Conservation (phyloP, 2,888 invertebrate genomes). For the Thymelicus lineola region DNA sequence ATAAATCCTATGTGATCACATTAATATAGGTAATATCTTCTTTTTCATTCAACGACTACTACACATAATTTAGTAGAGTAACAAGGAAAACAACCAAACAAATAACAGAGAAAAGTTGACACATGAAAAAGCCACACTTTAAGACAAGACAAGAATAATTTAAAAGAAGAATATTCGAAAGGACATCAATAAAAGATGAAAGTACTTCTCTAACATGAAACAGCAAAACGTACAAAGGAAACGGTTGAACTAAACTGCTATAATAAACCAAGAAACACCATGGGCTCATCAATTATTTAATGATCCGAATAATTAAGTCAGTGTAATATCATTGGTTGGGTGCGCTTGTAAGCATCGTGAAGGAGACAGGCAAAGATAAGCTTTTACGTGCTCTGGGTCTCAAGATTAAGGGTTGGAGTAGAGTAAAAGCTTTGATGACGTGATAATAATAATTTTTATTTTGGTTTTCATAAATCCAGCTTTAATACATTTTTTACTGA, state of each 20-base stretch:
- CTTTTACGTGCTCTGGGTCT: neutral
- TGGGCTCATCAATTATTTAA: neutral
- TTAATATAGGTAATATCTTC: too few relatives aligned
- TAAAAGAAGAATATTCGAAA: too few relatives aligned
- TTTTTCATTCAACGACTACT: too few relatives aligned
- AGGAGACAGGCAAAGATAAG: neutral
- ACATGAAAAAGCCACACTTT: too few relatives aligned
- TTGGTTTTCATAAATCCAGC: neutral
- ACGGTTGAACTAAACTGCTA: neutral
- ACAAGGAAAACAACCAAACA: neutral
- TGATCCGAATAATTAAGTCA: slow-evolving; percentile 1
- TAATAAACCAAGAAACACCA: neutral
- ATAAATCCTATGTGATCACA: too few relatives aligned
- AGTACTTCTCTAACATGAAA: too few relatives aligned
- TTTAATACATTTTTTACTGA: neutral
- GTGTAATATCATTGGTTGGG: neutral
- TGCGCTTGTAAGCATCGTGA: neutral
- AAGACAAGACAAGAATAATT: too few relatives aligned
- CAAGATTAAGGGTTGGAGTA: neutral
- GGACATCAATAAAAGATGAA: too few relatives aligned
- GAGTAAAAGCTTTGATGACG: neutral
- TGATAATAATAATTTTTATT: neutral
- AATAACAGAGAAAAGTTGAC: too few relatives aligned
- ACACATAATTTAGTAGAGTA: neutral
- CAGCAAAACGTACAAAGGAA: too few relatives aligned